These are phyloP conservation scores for Agrilus biguttatus DNA, from an alignment of 2,888 invertebrate species.

Conservation along the genomic window DNA sequence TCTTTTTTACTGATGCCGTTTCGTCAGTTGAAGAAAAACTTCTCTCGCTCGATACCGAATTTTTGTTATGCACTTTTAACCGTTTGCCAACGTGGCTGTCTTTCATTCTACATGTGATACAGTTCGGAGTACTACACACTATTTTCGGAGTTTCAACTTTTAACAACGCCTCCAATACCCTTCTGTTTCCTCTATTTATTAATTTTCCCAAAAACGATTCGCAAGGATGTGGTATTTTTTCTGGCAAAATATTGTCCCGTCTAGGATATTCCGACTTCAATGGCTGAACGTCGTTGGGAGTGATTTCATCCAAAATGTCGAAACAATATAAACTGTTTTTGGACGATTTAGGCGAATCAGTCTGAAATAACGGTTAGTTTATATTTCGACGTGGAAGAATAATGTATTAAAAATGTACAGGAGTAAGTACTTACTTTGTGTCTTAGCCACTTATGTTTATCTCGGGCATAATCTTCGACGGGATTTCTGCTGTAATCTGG, in stretches of 20 bases:
- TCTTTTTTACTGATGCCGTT: no score
- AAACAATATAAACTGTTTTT: conserved; percentile 9
- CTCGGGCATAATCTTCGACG: no score
- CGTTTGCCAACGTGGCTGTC: background rate
- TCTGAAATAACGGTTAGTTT: background rate
- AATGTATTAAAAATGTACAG: no score
- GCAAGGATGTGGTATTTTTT: background rate
- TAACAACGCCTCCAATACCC: background rate
- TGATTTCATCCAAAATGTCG: conserved; percentile 13
- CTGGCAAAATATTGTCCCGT: conserved; percentile 3
- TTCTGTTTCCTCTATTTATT: conserved; percentile 1
- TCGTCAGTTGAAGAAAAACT: no score
- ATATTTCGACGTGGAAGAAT: no score
- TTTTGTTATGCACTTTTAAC: conserved; percentile 1
- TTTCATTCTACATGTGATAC: background rate
- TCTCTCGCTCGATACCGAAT: no score
- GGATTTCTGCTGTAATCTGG: no score
- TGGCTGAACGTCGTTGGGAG: conserved; percentile 11
- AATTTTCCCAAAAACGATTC: conserved; percentile 6
- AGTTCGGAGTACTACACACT: background rate
- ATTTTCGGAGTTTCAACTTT: background rate
- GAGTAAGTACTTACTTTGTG: no score
- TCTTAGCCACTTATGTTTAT: no score
- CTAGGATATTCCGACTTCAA: conserved; percentile 16
- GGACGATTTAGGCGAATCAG: background rate